Conservation (phyloP, 2,113 vertebrate genomes). For the Sapayoa aenigma region DNA sequence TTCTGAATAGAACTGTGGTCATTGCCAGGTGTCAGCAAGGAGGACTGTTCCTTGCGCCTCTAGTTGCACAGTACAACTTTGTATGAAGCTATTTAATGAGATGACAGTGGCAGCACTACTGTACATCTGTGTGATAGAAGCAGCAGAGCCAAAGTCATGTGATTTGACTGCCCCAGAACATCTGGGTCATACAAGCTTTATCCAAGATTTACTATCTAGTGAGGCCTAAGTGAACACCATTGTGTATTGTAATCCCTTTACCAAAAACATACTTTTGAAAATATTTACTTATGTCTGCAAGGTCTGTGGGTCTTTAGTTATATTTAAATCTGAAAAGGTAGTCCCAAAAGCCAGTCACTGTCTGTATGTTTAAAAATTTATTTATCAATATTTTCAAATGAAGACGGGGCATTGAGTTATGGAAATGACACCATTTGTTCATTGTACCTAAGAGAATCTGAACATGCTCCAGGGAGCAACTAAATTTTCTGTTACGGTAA, state of each 20-base stretch:
- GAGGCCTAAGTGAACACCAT: neutral
- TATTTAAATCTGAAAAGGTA: neutral
- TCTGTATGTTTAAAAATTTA: neutral
- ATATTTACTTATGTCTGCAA: neutral
- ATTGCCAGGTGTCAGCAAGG: neutral
- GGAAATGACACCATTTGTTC: neutral
- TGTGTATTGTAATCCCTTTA: neutral
- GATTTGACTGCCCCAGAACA: neutral
- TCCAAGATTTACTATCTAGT: neutral
- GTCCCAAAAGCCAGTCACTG: neutral
- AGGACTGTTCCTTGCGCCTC: neutral
- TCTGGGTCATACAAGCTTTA: neutral
- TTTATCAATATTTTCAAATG: neutral
- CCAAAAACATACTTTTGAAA: neutral
- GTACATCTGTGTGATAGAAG: neutral
- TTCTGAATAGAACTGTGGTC: neutral
- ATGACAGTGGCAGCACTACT: neutral
- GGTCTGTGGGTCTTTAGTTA: neutral
- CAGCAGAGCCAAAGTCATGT: accelerated
- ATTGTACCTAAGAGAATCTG: neutral
- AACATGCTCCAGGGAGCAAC: neutral
- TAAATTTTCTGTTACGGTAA: neutral
- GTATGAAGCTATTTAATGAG: neutral
- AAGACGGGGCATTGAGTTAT: neutral
- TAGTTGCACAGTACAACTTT: neutral